Evolutionary conservation across 1,140 invertebrate species (phyloP), one percentile per base, ranked within the genome.

Genomic region (Physella acuta): DNA sequence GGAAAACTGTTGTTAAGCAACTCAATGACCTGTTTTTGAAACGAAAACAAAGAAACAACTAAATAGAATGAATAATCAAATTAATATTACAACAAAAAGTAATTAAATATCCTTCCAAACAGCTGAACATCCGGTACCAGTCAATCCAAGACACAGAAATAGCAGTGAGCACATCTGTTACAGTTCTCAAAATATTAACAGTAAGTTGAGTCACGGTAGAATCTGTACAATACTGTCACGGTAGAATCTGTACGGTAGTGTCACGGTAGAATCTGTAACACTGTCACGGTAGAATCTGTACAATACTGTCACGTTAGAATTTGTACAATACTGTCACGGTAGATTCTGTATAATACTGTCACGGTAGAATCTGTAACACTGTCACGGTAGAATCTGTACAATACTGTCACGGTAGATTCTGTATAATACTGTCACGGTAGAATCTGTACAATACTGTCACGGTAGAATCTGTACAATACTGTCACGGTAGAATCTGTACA

Each of bases 71-170:
- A 4, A 52, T 52, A 26, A 4, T 3, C 4, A 26, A 52, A 17
- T 4, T 4, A 52, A 4, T 5, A 24, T 24, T 4, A 5, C 51
- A 5, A 52, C 20, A 4, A 52, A 52, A 44, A 8, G 39, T 11
- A 44, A 44, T 44, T 8, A 20, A 11, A 20, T 20, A 11, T 11
- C 8, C 20, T 44, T 11, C 20, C 8, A 28, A 5, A 56, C 61
- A 63, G 61, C 30, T 63, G 16, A 63, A 63, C 16, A 30, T 49
- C 33, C 36, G 36, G 1, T 63, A 63, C 61, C 3, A 30, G 30
- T 34, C 37, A 3, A 63, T 63, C 39, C 44, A 3, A 5, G 61
- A 63, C 24, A 36, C 61, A 24, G 61, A 63, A 2, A 63, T 63
- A 2, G 3, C 61, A 4, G 49, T 63, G 2, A 49, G 24, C 17